phyloP scores from a whole-genome alignment of 2,888 invertebrate genomes.

The Brenthis ino region DNA sequence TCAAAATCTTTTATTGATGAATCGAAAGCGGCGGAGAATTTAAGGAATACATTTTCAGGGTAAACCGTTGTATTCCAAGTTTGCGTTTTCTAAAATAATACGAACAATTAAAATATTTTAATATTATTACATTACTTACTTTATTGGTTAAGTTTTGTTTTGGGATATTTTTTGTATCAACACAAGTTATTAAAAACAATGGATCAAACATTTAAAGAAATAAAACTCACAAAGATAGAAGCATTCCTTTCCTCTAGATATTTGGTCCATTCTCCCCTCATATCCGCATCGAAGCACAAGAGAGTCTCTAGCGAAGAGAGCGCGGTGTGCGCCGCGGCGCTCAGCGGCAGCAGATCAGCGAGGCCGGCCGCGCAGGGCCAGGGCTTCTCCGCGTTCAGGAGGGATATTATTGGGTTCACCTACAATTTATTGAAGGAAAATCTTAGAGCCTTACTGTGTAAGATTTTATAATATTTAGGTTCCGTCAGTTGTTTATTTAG shows the following conservation, averaged over 20 bases:
- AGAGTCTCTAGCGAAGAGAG: conserved; percentile 71
- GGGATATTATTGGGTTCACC: conserved; percentile 66
- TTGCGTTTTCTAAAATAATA: conserved; percentile 47
- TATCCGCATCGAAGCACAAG: conserved; percentile 63
- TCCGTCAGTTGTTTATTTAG: too few species aligned
- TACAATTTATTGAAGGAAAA: conserved; percentile 42
- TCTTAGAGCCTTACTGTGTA: too few species aligned
- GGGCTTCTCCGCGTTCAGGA: conserved; percentile 62
- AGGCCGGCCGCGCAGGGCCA: conserved; percentile 79
- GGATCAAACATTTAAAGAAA: background rate
- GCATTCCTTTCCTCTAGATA: conserved; percentile 54
- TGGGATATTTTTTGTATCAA: too few species aligned
- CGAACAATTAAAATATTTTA: too few species aligned
- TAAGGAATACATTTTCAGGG: conserved; percentile 62
- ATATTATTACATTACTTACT: too few species aligned
- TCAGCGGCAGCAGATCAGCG: conserved; percentile 55
- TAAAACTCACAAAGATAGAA: conserved; percentile 54
- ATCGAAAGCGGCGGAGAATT: conserved; percentile 63
- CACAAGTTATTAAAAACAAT: too few species aligned
- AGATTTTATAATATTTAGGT: too few species aligned
- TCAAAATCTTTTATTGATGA: conserved; percentile 55
- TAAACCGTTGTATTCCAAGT: conserved; percentile 57
- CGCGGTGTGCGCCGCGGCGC: conserved; percentile 55
- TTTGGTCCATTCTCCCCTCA: conserved; percentile 71
- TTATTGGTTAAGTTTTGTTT: too few species aligned